These are phyloP conservation scores for Cervus canadensis DNA, from an alignment of 2,113 vertebrate species.

Conservation along the genomic window DNA sequence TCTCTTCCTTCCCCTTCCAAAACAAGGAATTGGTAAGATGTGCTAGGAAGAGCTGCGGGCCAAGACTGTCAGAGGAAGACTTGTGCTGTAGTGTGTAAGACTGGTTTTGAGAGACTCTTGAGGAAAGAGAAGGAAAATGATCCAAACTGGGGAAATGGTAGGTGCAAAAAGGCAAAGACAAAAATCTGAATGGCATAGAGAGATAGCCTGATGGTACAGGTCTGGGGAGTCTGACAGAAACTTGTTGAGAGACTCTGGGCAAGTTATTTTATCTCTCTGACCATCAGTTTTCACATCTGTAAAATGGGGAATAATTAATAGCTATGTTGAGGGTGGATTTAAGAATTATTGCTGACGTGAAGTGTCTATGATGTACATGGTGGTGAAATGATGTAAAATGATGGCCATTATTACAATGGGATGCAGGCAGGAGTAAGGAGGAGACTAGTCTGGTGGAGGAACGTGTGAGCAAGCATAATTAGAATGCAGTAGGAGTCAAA, in stretches of 20 bases:
- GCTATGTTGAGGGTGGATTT: neutral
- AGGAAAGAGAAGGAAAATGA: neutral
- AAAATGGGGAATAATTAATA: neutral
- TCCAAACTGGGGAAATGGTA: neutral
- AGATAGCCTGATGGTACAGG: neutral
- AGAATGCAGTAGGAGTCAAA: neutral
- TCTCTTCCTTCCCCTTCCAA: neutral
- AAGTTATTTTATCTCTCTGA: neutral
- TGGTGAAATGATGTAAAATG: neutral
- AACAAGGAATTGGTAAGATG: neutral
- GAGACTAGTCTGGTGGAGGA: neutral
- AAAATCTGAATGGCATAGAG: neutral
- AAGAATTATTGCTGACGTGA: neutral
- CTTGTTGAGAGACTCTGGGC: neutral
- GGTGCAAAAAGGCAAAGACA: neutral
- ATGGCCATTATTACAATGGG: neutral
- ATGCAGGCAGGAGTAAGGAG: neutral
- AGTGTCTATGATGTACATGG: neutral
- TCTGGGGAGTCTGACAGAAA: neutral
- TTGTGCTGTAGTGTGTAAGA: neutral
- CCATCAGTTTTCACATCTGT: neutral
- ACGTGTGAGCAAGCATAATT: neutral
- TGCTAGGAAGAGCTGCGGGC: neutral
- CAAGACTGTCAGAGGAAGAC: neutral
- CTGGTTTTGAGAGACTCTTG: neutral